Base-by-base conservation (phyloP, 2,888 invertebrate species). In the Diarsia dahlii region DNA sequence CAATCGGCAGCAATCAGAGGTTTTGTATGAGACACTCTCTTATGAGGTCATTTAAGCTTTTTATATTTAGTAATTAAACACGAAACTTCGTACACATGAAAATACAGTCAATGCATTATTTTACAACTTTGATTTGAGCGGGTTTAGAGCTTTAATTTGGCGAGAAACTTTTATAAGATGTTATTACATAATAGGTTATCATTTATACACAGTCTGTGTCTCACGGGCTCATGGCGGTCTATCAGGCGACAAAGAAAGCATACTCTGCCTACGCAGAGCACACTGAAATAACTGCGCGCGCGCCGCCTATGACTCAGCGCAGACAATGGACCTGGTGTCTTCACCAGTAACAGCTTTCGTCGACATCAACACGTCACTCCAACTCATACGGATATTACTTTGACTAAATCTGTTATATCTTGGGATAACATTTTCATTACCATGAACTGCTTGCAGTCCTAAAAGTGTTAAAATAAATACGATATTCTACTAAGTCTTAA, bases 251-350 rank as follows among this genome's bases (percentile, higher is more conserved):
- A 91, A 90, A 89, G 91, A 91, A 90, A 90, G 90, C 86, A 89
- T 87, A 86, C 86, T 81, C 91, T 92, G 90, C 95, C 95, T 91
- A 95, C 95, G 93, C 94, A 89, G 79, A 87, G 82, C 89, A 87
- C 85, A 91, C 95, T 92, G 91, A 95, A 96, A 95, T 95, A 96
- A 91, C 89, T 85, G 91, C 92, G 94, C 94, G 94, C 94, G 94
- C 95, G 93, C 93, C 93, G 95, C 92, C 95, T 89, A 88, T 96
- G 95, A 95, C 92, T 96, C 95, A 95, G 90, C 93, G 76, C 92
- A 94, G 93, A 95, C 95, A 96, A 95, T 95, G 93, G 92, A 84
- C 89, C 90, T 90, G 92, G 92, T 91, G 93, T 93, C 93, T 93
- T 94, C 93, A 92, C 89, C 88, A 87, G 89, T 88, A 89, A 91